Conservation (phyloP, 2,797 vertebrate genomes). For the Enteromius thamalakanensis region DNA sequence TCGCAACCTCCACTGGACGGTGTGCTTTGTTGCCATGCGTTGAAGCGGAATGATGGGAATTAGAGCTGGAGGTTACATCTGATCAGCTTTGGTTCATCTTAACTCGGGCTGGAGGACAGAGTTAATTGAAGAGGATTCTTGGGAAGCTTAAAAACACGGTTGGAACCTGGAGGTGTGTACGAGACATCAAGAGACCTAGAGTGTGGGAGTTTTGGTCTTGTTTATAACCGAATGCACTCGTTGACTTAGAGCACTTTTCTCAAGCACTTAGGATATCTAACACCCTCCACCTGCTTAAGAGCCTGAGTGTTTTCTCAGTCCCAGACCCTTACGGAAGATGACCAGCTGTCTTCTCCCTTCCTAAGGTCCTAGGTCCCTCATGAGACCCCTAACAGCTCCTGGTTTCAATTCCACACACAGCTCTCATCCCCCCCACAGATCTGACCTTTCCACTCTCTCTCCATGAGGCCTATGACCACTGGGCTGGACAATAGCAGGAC, state of each 20-base stretch:
- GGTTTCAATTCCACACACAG: conserved; percentile 34
- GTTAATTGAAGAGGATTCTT: conserved; percentile 73
- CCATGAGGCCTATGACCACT: conserved; percentile 43
- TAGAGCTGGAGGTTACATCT: conserved; percentile 25
- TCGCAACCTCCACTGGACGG: conserved; percentile 36
- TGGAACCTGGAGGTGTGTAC: conserved; percentile 16
- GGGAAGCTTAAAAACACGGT: conserved; percentile 42
- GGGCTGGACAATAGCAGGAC: conserved; percentile 60
- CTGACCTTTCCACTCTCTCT: conserved; percentile 59
- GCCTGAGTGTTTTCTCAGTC: conserved; percentile 39
- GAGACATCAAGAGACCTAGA: neutral
- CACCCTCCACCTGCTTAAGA: conserved; percentile 54
- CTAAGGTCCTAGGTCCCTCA: conserved; percentile 24
- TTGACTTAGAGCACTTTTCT: conserved; percentile 38
- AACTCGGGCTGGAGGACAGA: conserved; percentile 61
- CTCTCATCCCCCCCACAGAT: conserved; percentile 38
- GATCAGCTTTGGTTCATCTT: conserved; percentile 57
- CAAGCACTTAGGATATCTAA: conserved; percentile 50
- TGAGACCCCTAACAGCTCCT: conserved; percentile 33
- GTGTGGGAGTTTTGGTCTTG: conserved; percentile 7
- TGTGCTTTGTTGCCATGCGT: conserved; percentile 50
- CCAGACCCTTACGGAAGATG: conserved; percentile 15
- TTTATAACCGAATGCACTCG: conserved; percentile 34
- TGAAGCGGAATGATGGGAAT: conserved; percentile 45
- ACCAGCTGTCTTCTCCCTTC: conserved; percentile 49